These are phyloP conservation scores for Agrochola lota DNA, from an alignment of 2,888 invertebrate genomes.

Conservation along the genomic window DNA sequence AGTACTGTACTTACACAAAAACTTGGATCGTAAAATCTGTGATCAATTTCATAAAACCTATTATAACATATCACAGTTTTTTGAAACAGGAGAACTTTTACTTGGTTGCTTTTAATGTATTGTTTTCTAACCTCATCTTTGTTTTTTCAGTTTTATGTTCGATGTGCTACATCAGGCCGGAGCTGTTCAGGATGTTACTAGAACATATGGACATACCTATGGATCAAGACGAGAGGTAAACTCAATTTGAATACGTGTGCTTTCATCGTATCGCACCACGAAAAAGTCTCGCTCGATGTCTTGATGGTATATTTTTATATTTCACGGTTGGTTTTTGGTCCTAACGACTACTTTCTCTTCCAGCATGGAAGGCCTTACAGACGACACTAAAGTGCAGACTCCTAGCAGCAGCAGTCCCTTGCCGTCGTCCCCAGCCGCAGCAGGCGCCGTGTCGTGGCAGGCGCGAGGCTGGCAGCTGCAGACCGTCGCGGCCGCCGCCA, in stretches of 20 bases:
- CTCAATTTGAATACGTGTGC: neutral
- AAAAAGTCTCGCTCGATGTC: no score
- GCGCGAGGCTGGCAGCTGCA: slow-evolving; percentile 92
- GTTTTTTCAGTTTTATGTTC: slow-evolving; percentile 93
- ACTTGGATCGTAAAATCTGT: no score
- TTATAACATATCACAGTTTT: no score
- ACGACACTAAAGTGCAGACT: slow-evolving; percentile 91
- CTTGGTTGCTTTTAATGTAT: no score
- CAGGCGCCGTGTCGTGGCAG: slow-evolving; percentile 37
- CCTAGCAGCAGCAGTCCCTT: slow-evolving; percentile 41
- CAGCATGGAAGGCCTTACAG: slow-evolving; percentile 92
- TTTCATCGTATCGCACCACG: no score
- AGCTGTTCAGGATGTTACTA: slow-evolving; percentile 93
- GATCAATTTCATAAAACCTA: no score
- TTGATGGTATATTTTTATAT: no score
- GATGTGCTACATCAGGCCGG: slow-evolving; percentile 95
- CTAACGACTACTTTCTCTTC: neutral
- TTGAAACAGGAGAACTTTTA: no score
- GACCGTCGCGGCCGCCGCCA: slow-evolving; percentile 94
- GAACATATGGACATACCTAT: slow-evolving; percentile 92
- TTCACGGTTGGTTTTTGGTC: no score
- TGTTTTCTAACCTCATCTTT: no score
- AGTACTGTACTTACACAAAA: slow-evolving; percentile 55
- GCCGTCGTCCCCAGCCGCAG: neutral
- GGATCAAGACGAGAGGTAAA: slow-evolving; percentile 84